Percentiles rank a stretch among this genome's conserved stretches.
phyloP scores from a whole-genome alignment of 37 sponge, comb jelly and placozoan species.

The Chondrosia reniformis region DNA sequence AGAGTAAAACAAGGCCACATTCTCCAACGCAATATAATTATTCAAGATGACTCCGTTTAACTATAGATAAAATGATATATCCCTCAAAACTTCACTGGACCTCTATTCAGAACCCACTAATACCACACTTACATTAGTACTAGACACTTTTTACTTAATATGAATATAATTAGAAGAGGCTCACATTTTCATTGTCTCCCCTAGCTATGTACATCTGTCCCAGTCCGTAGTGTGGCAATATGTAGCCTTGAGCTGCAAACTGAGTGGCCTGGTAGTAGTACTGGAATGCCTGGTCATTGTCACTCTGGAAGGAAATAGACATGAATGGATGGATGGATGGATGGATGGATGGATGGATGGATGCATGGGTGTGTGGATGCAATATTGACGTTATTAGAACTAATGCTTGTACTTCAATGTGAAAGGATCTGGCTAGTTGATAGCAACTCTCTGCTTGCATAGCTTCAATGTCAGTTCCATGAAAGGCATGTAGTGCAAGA shows the following conservation, averaged over 20 bases:
- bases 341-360: background rate
- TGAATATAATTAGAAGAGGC: no score
- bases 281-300: slow-evolving; percentile 96
- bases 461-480: slow-evolving; percentile 89
- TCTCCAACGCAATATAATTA: no score
- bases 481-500: slow-evolving; percentile 92
- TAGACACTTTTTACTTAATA: no score
- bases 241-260: slow-evolving; percentile 90
- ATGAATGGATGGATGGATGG: background rate
- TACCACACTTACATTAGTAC: no score
- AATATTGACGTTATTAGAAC: no score
- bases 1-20: no score
- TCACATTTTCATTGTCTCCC: slow-evolving; percentile 67
- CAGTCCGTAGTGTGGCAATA: slow-evolving; percentile 92
- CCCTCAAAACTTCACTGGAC: no score
- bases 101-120: no score
- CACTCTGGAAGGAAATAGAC: slow-evolving; percentile 36
- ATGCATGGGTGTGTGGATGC: background rate
- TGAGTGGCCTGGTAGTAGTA: slow-evolving; percentile 98
- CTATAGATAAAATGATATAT: no score
- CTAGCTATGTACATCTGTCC: slow-evolving; percentile 96
- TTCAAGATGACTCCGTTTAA: no score
- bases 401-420: slow-evolving; percentile 65
- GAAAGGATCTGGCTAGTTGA: slow-evolving; percentile 94
- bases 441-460: slow-evolving; percentile 99